Evolutionary conservation across 2,888 invertebrate genomes (phyloP).

Genomic region (Colletes collaris): DNA sequence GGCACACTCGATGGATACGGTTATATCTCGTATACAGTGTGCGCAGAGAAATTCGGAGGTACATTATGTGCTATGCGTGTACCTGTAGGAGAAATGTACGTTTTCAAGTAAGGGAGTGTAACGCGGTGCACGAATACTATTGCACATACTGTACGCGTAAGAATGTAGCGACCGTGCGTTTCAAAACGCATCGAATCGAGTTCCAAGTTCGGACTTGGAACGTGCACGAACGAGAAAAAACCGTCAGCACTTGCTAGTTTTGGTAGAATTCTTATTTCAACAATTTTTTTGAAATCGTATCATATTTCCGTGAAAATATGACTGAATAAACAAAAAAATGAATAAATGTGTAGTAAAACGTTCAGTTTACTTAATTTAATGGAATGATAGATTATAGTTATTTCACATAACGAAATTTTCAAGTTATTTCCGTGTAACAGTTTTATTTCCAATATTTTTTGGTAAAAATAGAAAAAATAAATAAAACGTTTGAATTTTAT

Average conservation of each 20-base stretch:
- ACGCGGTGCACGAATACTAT: conserved; percentile 25
- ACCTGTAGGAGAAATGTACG: conserved; percentile 17
- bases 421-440: too few species aligned
- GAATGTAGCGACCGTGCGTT: conserved; percentile 32
- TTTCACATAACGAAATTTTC: not conserved
- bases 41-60: conserved; percentile 47
- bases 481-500: not conserved
- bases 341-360: too few species aligned
- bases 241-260: not conserved
- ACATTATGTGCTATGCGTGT: conserved; percentile 28
- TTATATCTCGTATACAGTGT: conserved; percentile 14
- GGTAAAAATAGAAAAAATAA: not conserved
- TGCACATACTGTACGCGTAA: conserved; percentile 28
- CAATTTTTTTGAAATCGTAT: not conserved
- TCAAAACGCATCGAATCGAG: conserved; percentile 29
- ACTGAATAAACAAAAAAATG: too few species aligned
- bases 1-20: conserved; percentile 30
- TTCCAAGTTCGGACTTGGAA: not conserved
- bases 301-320: not conserved
- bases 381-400: too few species aligned
- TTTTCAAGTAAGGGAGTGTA: conserved; percentile 22
- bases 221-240: not conserved
- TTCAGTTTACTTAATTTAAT: too few species aligned
- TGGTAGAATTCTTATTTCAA: not conserved
- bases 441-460: too few species aligned